These are phyloP conservation scores for Copidosoma aretas DNA, from an alignment of 2,888 invertebrate genomes.

Conservation along the genomic window DNA sequence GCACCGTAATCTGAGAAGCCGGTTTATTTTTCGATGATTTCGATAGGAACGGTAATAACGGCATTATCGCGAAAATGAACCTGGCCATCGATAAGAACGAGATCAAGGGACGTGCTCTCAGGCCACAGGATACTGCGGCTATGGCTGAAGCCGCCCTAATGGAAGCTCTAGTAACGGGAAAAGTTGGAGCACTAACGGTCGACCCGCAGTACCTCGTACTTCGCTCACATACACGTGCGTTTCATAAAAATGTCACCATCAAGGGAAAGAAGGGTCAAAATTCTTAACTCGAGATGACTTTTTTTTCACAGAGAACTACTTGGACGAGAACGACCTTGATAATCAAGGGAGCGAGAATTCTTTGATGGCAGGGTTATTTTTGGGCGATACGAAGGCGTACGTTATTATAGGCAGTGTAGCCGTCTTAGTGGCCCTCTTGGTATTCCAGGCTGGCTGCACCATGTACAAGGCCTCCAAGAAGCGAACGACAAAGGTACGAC, in stretches of 20 bases:
- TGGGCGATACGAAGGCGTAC: slow-evolving; percentile 79
- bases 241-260: not conserved
- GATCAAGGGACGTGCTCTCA: slow-evolving; percentile 58
- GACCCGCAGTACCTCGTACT: slow-evolving; percentile 83
- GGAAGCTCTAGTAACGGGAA: slow-evolving; percentile 75
- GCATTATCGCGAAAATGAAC: slow-evolving; percentile 78
- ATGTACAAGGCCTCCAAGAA: slow-evolving; percentile 74
- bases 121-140: slow-evolving; percentile 53
- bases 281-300: not conserved
- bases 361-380: slow-evolving; percentile 64
- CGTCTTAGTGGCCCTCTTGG: slow-evolving; percentile 78
- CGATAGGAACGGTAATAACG: slow-evolving; percentile 61
- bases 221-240: slow-evolving; percentile 73
- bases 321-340: slow-evolving; percentile 50
- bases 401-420: slow-evolving; percentile 83
- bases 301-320: slow-evolving; percentile 20
- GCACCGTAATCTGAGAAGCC: too few species aligned
- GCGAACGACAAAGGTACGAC: slow-evolving; percentile 70
- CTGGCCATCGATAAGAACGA: slow-evolving; percentile 74
- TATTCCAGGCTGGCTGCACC: slow-evolving; percentile 85
- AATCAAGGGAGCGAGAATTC: slow-evolving; percentile 46
- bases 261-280: not conserved
- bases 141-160: slow-evolving; percentile 68
- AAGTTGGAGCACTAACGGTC: slow-evolving; percentile 79
- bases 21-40: slow-evolving; percentile 1